phyloP scores from a whole-genome alignment of 2,888 invertebrate species.

The Alsophila aescularia region DNA sequence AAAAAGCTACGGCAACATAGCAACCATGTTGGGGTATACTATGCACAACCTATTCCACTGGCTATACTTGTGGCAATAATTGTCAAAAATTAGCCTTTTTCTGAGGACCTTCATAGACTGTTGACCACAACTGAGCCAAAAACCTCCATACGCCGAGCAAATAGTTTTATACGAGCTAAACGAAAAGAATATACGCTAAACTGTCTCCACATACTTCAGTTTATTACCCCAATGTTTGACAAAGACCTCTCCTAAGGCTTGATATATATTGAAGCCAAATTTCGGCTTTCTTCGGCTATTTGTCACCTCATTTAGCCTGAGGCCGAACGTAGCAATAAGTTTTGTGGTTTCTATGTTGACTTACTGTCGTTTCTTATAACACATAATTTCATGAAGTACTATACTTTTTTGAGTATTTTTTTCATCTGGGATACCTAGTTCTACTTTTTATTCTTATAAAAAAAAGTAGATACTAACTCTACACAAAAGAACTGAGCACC shows the following conservation, averaged over 20 bases:
- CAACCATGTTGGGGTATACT: no score
- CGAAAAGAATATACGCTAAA: constrained; percentile 7
- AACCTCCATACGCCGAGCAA: not conserved
- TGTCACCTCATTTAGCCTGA: constrained; percentile 17
- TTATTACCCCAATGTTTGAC: constrained; percentile 19
- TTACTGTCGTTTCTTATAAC: not conserved
- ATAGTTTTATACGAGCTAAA: not conserved
- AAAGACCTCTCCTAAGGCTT: constrained; percentile 11
- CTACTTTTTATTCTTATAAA: no score
- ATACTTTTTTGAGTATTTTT: no score
- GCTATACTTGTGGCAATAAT: no score
- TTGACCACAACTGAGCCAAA: not conserved
- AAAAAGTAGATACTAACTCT: no score
- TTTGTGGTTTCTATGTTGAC: not conserved
- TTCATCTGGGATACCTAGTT: no score
- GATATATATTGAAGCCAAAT: constrained; percentile 17
- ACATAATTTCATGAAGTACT: no score
- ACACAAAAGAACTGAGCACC: no score
- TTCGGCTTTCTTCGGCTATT: constrained; percentile 9
- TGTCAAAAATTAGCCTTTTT: no score
- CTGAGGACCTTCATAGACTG: not conserved
- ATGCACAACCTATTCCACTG: no score
- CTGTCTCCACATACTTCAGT: not conserved
- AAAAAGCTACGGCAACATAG: no score
- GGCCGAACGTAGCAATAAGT: constrained; percentile 14